phyloP scores from a whole-genome alignment of 2,888 invertebrate genomes.

The Andricus curvator region DNA sequence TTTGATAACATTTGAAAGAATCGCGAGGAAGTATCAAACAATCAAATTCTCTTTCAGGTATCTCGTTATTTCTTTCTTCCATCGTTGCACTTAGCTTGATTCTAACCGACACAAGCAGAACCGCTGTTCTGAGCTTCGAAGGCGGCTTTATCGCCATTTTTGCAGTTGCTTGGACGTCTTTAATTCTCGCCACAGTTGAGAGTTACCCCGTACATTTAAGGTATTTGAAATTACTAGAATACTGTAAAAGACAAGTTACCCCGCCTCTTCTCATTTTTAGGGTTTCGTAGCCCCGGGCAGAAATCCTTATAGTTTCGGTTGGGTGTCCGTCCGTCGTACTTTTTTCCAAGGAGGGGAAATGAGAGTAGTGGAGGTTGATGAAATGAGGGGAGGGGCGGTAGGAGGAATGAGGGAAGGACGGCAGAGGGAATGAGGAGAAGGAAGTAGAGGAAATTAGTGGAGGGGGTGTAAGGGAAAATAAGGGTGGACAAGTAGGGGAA shows the following conservation, averaged over 20 bases:
- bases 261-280: not conserved
- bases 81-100: constrained; percentile 76
- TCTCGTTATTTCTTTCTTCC: constrained; percentile 77
- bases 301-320: too few species aligned
- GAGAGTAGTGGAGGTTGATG: too few species aligned
- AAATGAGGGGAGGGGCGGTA: too few species aligned
- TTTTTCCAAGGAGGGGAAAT: too few species aligned
- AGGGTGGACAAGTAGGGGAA: too few species aligned
- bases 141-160: constrained; percentile 78
- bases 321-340: too few species aligned
- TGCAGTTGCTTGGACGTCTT: constrained; percentile 78
- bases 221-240: constrained; percentile 60
- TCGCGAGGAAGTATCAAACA: not conserved
- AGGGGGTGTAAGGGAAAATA: too few species aligned
- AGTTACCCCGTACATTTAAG: constrained; percentile 78
- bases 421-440: too few species aligned
- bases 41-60: constrained; percentile 65
- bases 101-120: constrained; percentile 74
- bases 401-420: too few species aligned
- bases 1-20: not conserved
- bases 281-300: too few species aligned
- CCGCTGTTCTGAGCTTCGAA: constrained; percentile 78
- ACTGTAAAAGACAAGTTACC: not conserved
- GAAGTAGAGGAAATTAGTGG: too few species aligned
- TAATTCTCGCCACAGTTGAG: constrained; percentile 78